A percentile compares a stretch with the other conserved stretches of the same genome.
These are phyloP conservation scores for Melanotaenia nigrans DNA, from an alignment of 2,797 vertebrate species.

Conservation along the genomic window DNA sequence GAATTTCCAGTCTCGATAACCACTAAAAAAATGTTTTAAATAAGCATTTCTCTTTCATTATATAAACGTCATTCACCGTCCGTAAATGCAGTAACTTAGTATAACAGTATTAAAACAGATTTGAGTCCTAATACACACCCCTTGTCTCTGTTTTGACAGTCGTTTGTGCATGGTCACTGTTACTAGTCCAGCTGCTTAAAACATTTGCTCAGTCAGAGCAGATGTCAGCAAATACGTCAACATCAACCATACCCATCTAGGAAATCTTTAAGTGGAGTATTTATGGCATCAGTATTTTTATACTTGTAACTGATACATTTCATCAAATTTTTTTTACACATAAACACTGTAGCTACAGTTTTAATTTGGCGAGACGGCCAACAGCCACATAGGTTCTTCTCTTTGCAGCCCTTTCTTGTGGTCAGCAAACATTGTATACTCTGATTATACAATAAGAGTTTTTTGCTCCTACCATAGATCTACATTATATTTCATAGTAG, in stretches of 20 bases:
- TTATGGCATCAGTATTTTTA: neutral
- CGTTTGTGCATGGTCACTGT: neutral
- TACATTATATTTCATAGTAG: neutral
- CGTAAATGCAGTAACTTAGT: neutral
- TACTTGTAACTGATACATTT: neutral
- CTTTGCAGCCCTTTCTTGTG: neutral
- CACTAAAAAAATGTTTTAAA: conserved; percentile 42
- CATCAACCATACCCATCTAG: neutral
- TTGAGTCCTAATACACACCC: neutral
- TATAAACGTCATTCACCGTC: neutral
- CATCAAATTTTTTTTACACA: neutral
- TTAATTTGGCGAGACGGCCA: neutral
- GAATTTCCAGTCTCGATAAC: conserved; percentile 42
- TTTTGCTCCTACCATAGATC: too few species aligned
- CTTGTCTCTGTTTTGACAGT: neutral
- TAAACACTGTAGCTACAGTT: neutral
- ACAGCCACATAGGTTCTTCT: neutral
- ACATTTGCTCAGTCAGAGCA: conserved; percentile 7
- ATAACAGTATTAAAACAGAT: neutral
- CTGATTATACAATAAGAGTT: neutral
- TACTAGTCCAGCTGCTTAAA: conserved; percentile 14
- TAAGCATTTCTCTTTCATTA: neutral
- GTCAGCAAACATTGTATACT: neutral
- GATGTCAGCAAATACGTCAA: conserved; percentile 1
- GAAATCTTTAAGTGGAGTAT: neutral